Percentiles rank a stretch among this genome's conserved stretches.
Conservation (phyloP, 2,888 invertebrate species). For the Leptura quadrifasciata region DNA sequence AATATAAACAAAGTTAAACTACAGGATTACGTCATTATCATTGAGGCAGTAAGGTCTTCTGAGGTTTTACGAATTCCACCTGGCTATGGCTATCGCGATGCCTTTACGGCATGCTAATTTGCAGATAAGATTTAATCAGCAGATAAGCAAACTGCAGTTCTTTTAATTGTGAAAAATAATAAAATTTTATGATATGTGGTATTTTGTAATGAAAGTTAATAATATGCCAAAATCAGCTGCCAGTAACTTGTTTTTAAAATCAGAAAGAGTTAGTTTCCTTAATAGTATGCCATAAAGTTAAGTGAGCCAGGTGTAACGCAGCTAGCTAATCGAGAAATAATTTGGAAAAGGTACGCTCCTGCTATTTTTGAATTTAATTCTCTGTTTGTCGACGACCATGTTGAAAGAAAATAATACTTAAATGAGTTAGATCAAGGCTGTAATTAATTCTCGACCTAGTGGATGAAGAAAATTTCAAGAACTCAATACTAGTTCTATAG, state of each 20-base stretch:
- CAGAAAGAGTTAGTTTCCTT: not conserved
- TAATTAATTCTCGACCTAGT: too few relatives aligned
- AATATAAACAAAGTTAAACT: constrained; percentile 7
- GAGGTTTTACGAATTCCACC: not conserved
- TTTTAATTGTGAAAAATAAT: not conserved
- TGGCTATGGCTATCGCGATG: not conserved
- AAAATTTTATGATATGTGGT: not conserved
- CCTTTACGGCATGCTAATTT: not conserved
- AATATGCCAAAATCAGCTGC: too few relatives aligned
- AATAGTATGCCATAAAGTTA: not conserved
- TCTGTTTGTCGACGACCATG: too few relatives aligned
- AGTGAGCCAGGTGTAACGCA: too few relatives aligned
- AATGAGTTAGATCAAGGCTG: too few relatives aligned
- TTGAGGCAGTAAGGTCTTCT: constrained; percentile 2
- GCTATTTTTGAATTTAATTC: too few relatives aligned
- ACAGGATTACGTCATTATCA: not conserved
- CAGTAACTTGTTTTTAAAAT: not conserved
- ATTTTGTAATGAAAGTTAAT: not conserved
- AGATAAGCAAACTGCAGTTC: not conserved
- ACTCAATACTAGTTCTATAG: too few relatives aligned
- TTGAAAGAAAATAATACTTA: too few relatives aligned
- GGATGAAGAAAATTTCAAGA: too few relatives aligned
- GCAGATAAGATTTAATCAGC: not conserved
- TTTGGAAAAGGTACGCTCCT: too few relatives aligned
- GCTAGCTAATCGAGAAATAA: too few relatives aligned